These are phyloP conservation scores for Akabosia matsudoensis DNA, from an alignment of 1,140 invertebrate genomes.

Conservation along the genomic window DNA sequence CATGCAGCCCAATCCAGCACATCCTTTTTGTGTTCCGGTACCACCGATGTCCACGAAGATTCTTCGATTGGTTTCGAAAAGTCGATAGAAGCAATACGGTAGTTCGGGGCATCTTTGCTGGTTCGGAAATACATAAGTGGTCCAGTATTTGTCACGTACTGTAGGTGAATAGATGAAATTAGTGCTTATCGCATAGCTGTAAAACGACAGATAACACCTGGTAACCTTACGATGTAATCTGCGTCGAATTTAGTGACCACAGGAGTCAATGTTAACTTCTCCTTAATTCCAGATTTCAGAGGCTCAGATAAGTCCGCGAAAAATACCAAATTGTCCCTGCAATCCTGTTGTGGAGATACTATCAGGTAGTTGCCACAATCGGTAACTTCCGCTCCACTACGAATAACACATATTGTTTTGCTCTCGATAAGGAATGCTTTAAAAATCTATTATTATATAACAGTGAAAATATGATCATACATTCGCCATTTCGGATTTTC, in stretches of 20 bases:
- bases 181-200: background rate
- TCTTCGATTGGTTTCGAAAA: conserved; percentile 71
- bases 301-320: conserved; percentile 66
- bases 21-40: conserved; percentile 79
- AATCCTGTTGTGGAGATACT: conserved; percentile 73
- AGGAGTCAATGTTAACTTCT: conserved; percentile 64
- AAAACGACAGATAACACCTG: background rate
- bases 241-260: conserved; percentile 87
- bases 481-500: conserved; percentile 89
- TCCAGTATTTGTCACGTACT: conserved; percentile 89
- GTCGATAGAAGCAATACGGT: conserved; percentile 83
- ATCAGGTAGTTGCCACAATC: conserved; percentile 88
- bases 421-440: too few species aligned
- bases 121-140: conserved; percentile 81
- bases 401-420: background rate
- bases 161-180: conserved; percentile 47
- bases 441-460: conserved; percentile 16
- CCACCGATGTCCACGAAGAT: conserved; percentile 73
- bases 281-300: conserved; percentile 59
- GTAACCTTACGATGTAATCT: conserved; percentile 78
- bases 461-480: conserved; percentile 55
- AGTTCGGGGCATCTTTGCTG: conserved; percentile 90
- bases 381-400: conserved; percentile 72
- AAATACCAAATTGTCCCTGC: conserved; percentile 82
- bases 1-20: conserved; percentile 84